Conservation (phyloP, 2,797 vertebrate species). For the Pteronotus mesoamericanus region DNA sequence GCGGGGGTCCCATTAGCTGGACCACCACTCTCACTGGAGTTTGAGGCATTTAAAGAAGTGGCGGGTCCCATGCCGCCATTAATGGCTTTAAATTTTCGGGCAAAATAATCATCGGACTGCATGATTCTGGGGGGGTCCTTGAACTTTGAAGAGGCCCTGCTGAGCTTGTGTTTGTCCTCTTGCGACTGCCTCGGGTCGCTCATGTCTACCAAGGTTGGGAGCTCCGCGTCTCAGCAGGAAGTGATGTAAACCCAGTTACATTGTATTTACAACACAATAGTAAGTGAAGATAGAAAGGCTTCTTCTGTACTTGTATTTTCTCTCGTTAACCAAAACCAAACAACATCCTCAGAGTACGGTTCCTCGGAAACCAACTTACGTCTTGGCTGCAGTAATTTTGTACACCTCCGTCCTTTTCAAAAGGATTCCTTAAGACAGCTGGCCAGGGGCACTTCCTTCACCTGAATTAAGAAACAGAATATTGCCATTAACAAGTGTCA, state of each 20-base stretch:
- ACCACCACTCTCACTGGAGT: conserved; percentile 82
- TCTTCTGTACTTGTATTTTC: not conserved
- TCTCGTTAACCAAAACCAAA: conserved; percentile 24
- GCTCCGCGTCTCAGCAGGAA: conserved; percentile 78
- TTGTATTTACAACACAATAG: conserved; percentile 58
- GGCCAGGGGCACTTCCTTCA: conserved; percentile 44
- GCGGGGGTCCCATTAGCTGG: conserved; percentile 91
- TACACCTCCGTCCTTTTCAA: conserved; percentile 47
- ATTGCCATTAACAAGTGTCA: not conserved
- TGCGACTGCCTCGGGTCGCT: conserved; percentile 88
- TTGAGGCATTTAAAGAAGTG: conserved; percentile 83
- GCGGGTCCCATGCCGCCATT: conserved; percentile 91
- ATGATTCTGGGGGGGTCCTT: conserved; percentile 88
- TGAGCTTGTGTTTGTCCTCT: conserved; percentile 87
- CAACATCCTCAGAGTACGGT: conserved; percentile 57
- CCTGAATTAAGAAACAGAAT: conserved; percentile 69
- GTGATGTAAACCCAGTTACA: conserved; percentile 80
- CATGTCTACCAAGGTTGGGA: conserved; percentile 84
- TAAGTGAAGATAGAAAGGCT: not conserved
- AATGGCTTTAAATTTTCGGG: conserved; percentile 92
- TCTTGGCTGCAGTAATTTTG: not conserved
- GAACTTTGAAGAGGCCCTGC: conserved; percentile 86
- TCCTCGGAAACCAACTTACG: not conserved
- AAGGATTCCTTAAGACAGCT: not conserved
- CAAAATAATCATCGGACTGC: conserved; percentile 96